phyloP scores from a whole-genome alignment of 2,888 invertebrate species.

The Stegana nigrithorax region DNA sequence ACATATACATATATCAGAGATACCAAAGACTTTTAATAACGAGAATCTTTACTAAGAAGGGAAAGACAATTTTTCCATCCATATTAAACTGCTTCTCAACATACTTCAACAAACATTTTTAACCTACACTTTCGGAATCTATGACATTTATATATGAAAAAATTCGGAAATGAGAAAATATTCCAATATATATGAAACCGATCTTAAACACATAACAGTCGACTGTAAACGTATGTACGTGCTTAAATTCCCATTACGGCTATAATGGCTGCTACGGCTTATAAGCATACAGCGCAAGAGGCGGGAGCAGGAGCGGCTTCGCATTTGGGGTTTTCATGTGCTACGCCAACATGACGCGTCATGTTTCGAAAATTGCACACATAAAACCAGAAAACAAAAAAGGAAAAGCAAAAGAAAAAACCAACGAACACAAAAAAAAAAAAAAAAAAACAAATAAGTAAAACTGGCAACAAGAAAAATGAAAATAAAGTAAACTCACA shows the following conservation, averaged over 20 bases:
- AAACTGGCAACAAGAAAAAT: constrained; percentile 40
- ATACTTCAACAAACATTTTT: no score
- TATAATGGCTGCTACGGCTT: constrained; percentile 56
- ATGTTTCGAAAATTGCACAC: background rate
- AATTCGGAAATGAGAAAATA: no score
- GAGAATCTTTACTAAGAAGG: no score
- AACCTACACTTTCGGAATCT: no score
- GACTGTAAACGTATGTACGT: constrained; percentile 29
- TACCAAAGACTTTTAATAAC: no score
- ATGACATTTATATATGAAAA: constrained; percentile 31
- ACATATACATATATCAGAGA: no score
- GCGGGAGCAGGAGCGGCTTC: background rate
- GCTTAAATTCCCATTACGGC: constrained; percentile 63
- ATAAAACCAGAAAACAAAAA: no score
- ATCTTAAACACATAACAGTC: constrained; percentile 35
- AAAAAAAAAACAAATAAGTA: background rate
- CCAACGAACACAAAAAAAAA: background rate
- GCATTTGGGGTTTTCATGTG: background rate
- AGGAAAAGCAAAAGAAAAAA: background rate
- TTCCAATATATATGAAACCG: no score
- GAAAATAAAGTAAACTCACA: constrained; percentile 36
- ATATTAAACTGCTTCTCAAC: no score
- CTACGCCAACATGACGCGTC: constrained; percentile 3
- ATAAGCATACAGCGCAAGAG: no score
- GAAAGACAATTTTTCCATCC: no score